A percentile compares a stretch with the other conserved stretches of the same genome.
phyloP scores from a whole-genome alignment of 1,140 invertebrate genomes.

The Drosophila serrata region DNA sequence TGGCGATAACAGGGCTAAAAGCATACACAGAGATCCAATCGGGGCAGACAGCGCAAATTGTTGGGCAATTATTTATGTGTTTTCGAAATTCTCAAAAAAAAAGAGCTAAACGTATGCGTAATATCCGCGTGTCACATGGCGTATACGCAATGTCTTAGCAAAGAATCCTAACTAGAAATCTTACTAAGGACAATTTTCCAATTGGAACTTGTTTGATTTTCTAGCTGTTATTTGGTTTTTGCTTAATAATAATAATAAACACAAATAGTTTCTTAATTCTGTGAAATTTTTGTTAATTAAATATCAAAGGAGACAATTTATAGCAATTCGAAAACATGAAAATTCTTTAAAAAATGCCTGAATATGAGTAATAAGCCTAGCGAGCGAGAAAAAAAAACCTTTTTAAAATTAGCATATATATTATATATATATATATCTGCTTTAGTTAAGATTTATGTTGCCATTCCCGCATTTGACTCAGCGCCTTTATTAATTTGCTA shows the following conservation, averaged over 20 bases:
- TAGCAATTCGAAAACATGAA: constrained; percentile 29
- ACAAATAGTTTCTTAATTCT: constrained; percentile 24
- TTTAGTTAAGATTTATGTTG: constrained; percentile 40
- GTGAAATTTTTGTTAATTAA: constrained; percentile 12
- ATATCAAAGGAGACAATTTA: constrained; percentile 24
- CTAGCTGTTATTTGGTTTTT: no score
- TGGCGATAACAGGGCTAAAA: constrained; percentile 29
- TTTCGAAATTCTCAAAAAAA: constrained; percentile 28
- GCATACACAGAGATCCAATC: constrained; percentile 28
- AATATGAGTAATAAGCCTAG: constrained; percentile 34
- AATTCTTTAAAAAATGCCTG: constrained; percentile 1
- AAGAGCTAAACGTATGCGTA: constrained; percentile 45
- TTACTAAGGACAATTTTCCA: not conserved
- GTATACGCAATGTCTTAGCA: constrained; percentile 32
- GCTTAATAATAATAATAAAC: no score
- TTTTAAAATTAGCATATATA: constrained; percentile 6
- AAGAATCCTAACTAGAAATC: not conserved
- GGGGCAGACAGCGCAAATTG: constrained; percentile 82
- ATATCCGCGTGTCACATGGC: constrained; percentile 31
- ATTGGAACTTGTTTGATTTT: not conserved
- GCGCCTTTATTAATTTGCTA: constrained; percentile 36
- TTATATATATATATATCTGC: not conserved
- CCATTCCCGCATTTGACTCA: constrained; percentile 41
- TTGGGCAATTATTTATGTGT: constrained; percentile 78
- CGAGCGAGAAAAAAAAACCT: constrained; percentile 11